Percentiles rank a stretch among this genome's conserved stretches.
phyloP scores from a whole-genome alignment of 2,888 invertebrate species.

The Callyntrura sp. region DNA sequence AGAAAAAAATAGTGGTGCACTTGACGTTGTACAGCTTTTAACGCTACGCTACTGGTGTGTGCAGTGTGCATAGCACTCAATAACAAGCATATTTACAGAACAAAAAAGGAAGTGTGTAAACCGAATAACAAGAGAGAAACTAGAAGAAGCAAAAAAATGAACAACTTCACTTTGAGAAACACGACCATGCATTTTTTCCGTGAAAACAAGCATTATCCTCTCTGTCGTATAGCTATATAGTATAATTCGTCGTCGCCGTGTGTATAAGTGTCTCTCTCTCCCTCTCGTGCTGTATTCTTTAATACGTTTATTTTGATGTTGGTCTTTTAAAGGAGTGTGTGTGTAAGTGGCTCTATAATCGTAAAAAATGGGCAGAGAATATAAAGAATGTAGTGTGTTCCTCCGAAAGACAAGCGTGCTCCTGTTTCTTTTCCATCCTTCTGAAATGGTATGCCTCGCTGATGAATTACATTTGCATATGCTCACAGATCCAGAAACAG shows the following conservation, averaged over 20 bases:
- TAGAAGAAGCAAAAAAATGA: neutral
- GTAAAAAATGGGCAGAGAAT: slow-evolving; percentile 28
- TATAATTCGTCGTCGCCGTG: neutral
- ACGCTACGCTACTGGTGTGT: neutral
- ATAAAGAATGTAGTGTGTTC: slow-evolving; percentile 31
- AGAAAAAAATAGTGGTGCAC: slow-evolving; percentile 13
- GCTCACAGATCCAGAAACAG: slow-evolving; percentile 22
- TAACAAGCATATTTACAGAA: neutral
- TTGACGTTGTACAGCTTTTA: slow-evolving; percentile 46
- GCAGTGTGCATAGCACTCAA: neutral
- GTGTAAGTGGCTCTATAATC: slow-evolving; percentile 27
- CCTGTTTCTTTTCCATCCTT: neutral
- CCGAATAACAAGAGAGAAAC: neutral
- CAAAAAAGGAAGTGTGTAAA: neutral
- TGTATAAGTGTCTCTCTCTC: neutral
- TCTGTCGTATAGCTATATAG: neutral
- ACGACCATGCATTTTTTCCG: slow-evolving; percentile 42
- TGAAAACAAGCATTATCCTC: slow-evolving; percentile 21
- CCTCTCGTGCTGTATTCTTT: neutral
- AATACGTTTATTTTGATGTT: neutral
- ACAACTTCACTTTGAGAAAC: slow-evolving; percentile 41
- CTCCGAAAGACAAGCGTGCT: slow-evolving; percentile 18
- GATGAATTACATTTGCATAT: neutral
- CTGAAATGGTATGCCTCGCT: neutral
- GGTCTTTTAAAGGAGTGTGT: no score